A percentile compares a stretch with the other conserved stretches of the same genome.
Conservation (phyloP, 2,888 invertebrate species). For the Drymonia ruficornis region DNA sequence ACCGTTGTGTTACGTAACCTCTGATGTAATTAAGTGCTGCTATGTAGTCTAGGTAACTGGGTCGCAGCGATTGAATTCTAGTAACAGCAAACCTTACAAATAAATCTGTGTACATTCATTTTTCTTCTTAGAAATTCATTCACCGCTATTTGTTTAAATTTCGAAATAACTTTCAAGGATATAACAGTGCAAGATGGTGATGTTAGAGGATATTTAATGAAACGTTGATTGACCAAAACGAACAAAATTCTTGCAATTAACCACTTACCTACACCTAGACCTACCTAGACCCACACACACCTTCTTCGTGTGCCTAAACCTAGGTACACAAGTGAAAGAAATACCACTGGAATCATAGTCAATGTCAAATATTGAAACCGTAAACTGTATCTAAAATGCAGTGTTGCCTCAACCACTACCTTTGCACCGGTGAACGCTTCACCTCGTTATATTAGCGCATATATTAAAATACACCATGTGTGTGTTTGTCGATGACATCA, state of each 20-base stretch:
- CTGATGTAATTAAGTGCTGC: slow-evolving; percentile 1
- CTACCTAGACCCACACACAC: too few relatives aligned
- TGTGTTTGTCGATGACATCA: slow-evolving; percentile 3
- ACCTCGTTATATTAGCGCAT: not conserved
- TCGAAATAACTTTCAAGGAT: too few relatives aligned
- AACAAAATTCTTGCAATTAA: too few relatives aligned
- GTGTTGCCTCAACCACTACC: not conserved
- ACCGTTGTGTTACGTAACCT: slow-evolving; percentile 16
- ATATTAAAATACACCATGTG: slow-evolving; percentile 1
- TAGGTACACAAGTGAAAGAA: too few relatives aligned
- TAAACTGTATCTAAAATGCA: not conserved
- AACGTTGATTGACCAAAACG: too few relatives aligned
- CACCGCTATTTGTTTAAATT: too few relatives aligned
- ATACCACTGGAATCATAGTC: not conserved
- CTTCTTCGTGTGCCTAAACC: too few relatives aligned
- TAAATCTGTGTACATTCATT: not conserved
- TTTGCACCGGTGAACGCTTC: not conserved
- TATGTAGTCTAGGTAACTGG: not conserved
- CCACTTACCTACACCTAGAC: too few relatives aligned
- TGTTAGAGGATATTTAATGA: too few relatives aligned
- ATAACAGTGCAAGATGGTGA: too few relatives aligned
- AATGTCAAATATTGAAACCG: not conserved
- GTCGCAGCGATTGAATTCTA: not conserved
- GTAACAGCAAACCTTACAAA: not conserved
- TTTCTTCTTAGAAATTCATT: too few relatives aligned